phyloP scores from a whole-genome alignment of 64 coral and sea anemone species.

The Dendrophyllia cribrosa region DNA sequence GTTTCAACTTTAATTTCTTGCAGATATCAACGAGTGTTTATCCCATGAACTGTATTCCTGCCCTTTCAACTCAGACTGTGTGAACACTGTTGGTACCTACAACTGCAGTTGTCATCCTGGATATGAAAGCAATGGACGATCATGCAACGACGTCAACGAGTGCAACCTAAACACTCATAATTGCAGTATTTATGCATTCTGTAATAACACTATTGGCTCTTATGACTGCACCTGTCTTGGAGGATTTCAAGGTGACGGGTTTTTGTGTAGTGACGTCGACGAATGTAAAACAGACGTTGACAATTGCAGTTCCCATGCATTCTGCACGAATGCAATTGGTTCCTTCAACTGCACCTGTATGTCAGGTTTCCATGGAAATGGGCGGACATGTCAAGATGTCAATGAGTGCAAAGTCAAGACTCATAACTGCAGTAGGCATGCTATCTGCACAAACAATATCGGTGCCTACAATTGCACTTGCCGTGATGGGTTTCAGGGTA shows the following conservation, averaged over 20 bases:
- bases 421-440: not conserved
- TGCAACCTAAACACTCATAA: too few relatives aligned
- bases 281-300: not conserved
- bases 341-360: slow-evolving; percentile 6
- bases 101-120: not conserved
- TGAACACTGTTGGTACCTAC: not conserved
- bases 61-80: not conserved
- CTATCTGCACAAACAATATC: not conserved
- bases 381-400: not conserved
- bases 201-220: too few relatives aligned
- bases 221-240: too few relatives aligned
- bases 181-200: too few relatives aligned
- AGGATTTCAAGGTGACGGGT: too few relatives aligned
- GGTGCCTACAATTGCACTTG: slow-evolving; percentile 27
- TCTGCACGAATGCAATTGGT: not conserved
- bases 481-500: not conserved
- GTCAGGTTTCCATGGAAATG: not conserved
- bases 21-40: slow-evolving; percentile 9
- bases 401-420: not conserved
- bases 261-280: too few relatives aligned
- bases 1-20: not conserved
- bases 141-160: not conserved
- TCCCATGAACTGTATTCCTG: not conserved
- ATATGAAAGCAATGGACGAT: not conserved
- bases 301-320: not conserved